Conservation (phyloP, 2,113 vertebrate species). For the Pimephales promelas region DNA sequence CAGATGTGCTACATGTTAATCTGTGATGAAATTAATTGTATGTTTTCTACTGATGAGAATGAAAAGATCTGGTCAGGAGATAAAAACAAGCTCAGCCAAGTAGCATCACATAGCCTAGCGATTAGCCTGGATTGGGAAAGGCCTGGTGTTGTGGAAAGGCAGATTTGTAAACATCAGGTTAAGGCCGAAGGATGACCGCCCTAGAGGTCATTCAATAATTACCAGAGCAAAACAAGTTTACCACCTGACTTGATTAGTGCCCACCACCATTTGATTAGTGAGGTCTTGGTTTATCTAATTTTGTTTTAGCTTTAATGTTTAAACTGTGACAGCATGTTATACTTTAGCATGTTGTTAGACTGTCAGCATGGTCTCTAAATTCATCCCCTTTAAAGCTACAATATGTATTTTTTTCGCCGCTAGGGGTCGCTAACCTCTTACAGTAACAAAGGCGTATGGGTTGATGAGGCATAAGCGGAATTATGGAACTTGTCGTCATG, state of each 20-base stretch:
- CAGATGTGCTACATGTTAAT: slow-evolving; percentile 27
- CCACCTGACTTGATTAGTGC: no score
- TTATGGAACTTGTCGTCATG: no score
- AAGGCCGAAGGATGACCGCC: slow-evolving; percentile 1
- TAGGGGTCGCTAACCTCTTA: no score
- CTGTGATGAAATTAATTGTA: slow-evolving; percentile 1
- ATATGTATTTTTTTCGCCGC: no score
- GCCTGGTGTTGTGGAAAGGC: background rate
- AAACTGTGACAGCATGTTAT: background rate
- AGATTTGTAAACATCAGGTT: slow-evolving; percentile 15
- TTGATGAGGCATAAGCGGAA: no score
- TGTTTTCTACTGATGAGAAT: background rate
- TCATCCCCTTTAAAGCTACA: background rate
- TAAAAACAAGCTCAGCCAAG: background rate
- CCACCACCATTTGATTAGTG: background rate
- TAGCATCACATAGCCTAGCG: slow-evolving; percentile 3
- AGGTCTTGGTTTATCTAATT: background rate
- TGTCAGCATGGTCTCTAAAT: background rate
- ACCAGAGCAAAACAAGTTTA: background rate
- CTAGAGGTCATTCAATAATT: background rate
- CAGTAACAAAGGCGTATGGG: no score
- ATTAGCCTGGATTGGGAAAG: background rate
- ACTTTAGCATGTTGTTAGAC: slow-evolving; percentile 1
- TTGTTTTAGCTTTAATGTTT: background rate
- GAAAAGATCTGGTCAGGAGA: background rate